Base-by-base conservation (phyloP, 2,888 invertebrate genomes). In the Galerucella pusilla region DNA sequence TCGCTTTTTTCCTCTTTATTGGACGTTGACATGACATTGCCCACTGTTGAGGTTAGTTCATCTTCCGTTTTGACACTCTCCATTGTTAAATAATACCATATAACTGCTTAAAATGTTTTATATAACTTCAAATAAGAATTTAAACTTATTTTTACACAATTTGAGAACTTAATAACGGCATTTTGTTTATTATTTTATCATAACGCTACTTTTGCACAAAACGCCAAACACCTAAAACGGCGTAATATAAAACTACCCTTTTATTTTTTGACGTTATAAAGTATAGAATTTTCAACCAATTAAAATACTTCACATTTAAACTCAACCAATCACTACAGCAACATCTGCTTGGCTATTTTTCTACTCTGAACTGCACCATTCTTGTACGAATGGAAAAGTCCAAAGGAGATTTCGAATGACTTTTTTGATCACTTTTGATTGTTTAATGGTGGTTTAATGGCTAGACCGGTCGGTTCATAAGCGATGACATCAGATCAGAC, bases 11-110 rank as follows among this genome's bases (percentile, higher is more conserved):
- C 84, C 69, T 86, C 84, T 79, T 84, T 83, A 73, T 74, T 80
- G 76, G 79, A 78, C 77, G 81, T 80, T 83, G 84, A 84, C 82
- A 85, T 79, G 77, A 84, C 82, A 80, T 84, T 82, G 67, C 83
- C 84, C 84, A 84, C 81, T 67, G 85, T 85, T 81, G 86, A 86
- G 85, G 86, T 86, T 86, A 86, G 76, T 71, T 81, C 81, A 74
- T 81, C 82, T 64, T 80, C 78, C 64, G 75, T 63, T 76, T 76
- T 73, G 46, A 68, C 61, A 63, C 71, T 63, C 9, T 73, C 73
- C 76, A 76, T 76, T 67, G 49, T 73, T 35, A 54, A 63, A 70
- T 20, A 64, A 49, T 57, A 46, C 71, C 60, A 73, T 67, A 70
- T 54, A 59, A 66, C 25, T 46, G 11, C 59, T 16, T 45, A 28